These are phyloP conservation scores for Folsomia candida DNA, from an alignment of 2,888 invertebrate genomes.

Conservation along the genomic window DNA sequence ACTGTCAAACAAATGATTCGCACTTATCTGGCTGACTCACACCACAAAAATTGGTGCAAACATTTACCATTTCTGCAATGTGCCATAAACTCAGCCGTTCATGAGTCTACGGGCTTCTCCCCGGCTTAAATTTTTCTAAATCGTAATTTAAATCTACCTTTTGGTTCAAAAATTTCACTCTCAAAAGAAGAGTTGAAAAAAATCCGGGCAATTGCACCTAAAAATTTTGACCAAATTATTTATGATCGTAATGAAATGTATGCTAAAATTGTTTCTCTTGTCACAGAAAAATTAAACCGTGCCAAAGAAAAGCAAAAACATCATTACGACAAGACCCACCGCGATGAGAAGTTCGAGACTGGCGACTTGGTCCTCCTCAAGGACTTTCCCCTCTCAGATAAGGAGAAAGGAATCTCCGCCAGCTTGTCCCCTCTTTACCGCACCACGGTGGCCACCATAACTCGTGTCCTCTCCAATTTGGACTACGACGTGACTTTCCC, in stretches of 20 bases:
- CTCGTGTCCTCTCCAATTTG: not conserved
- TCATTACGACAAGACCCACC: not conserved
- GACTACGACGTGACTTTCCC: not conserved
- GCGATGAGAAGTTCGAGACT: not conserved
- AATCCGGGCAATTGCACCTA: not conserved
- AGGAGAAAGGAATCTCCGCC: not conserved
- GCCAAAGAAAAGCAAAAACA: not conserved
- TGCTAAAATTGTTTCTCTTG: not conserved
- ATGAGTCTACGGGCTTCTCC: not conserved
- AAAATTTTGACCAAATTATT: not conserved
- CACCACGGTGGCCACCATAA: not conserved
- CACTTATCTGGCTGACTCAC: not conserved
- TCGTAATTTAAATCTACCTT: not conserved
- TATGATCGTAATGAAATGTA: not conserved
- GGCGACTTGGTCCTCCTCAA: not conserved
- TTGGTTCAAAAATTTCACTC: not conserved
- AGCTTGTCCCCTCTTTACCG: not conserved
- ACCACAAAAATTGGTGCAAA: not conserved
- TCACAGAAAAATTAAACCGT: not conserved
- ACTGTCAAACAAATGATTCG: not conserved
- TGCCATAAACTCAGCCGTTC: not conserved
- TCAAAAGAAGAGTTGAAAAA: not conserved
- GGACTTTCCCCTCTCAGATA: not conserved
- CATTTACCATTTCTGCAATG: not conserved
- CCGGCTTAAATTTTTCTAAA: conserved; percentile 3